Base-by-base conservation (phyloP, 1,140 invertebrate species). In the Drosophila tani region DNA sequence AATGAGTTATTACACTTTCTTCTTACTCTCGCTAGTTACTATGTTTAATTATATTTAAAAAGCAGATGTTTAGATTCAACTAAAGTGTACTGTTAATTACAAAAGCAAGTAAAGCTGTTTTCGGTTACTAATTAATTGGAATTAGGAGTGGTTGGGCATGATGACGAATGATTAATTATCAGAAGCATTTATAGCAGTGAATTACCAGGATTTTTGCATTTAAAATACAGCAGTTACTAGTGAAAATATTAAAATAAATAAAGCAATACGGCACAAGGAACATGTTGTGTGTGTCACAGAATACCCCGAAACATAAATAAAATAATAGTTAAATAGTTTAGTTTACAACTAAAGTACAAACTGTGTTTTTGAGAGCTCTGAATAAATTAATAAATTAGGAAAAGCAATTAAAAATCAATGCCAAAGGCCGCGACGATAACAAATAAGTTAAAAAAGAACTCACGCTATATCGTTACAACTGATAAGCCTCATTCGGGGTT, bases 261-360 rank as follows among this genome's bases (percentile, higher is more conserved):
- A 81, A 66, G 65, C 71, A 55, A 65, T 84, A 86, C 82, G 83
- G 70, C 82, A 86, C 82, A 87, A 86, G 82, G 82, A 87, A 84
- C 81, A 46, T 17, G 40, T 60, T 63, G 50, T 62, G 29, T 62
- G 56, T 58, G 21, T 51, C 38, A 59, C 47, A 66, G 40, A 58
- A 32, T 62, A 65, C 21, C 35, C 53, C 53, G 21, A 59, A 49
- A 62, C 49, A 56, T 55, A 53, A 45, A 71, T 70, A 41, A 19
- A 59, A 55, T 43, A 50, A 17, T 14, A 38, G 46, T 60, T 56
- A 27, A 24, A 62, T 62, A 47, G 40, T 73, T 73, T 73, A 50
- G 69, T 60, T 49, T 51, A 51, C 15, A 60, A 74, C 70, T 60
- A 74, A 74, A 46, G 9, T 50, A 47, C 35, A 57, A 76, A 45